Evolutionary conservation across 1,140 invertebrate genomes (phyloP).

Genomic region (Aphis gossypii): DNA sequence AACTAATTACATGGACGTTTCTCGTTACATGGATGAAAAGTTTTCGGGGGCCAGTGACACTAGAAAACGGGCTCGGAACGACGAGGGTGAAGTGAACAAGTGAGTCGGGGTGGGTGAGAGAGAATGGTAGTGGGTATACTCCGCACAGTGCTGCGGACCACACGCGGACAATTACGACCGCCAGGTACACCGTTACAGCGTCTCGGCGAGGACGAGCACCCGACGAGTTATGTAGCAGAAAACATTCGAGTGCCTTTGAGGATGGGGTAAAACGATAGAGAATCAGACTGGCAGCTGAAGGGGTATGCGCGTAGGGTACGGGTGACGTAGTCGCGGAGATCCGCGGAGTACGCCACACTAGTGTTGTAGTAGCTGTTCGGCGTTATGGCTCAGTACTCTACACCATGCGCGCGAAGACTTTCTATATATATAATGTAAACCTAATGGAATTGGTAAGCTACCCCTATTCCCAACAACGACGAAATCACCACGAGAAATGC

Average conservation of each 20-base stretch:
- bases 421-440: not conserved
- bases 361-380: not conserved
- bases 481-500: not conserved
- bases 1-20: slow-evolving; percentile 55
- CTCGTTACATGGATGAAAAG: slow-evolving; percentile 54
- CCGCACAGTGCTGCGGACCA: not conserved
- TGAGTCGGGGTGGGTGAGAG: not conserved
- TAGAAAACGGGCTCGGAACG: not conserved
- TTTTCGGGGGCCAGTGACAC: slow-evolving; percentile 19
- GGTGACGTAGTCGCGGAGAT: not conserved
- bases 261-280: not conserved
- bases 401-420: not conserved
- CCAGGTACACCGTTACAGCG: not conserved
- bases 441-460: slow-evolving; percentile 31
- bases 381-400: not conserved
- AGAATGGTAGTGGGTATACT: not conserved
- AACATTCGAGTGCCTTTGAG: not conserved
- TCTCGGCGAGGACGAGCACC: not conserved
- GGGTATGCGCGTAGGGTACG: not conserved
- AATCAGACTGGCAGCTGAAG: not conserved
- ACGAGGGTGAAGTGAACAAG: not conserved
- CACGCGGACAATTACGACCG: slow-evolving; percentile 35
- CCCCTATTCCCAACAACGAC: no score
- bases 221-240: slow-evolving; percentile 47
- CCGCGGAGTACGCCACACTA: not conserved